A percentile compares a stretch with the other conserved stretches of the same genome.
These are phyloP conservation scores for Coregonus clupeaformis DNA, from an alignment of 2,113 vertebrate species.

Conservation along the genomic window DNA sequence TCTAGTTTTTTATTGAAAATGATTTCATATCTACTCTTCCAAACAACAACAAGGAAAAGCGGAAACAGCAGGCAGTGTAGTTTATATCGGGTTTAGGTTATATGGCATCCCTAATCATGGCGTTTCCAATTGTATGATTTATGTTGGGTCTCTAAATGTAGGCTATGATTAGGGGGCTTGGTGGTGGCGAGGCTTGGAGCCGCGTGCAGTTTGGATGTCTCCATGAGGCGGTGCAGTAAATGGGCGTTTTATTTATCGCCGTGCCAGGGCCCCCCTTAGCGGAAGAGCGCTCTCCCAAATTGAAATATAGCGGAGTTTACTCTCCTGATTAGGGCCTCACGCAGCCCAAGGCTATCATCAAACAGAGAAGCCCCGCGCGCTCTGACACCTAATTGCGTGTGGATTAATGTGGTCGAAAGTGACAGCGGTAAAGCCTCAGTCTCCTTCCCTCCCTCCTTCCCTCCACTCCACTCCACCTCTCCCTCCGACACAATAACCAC, in stretches of 20 bases:
- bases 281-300: constrained; percentile 97
- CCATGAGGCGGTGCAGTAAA: constrained; percentile 89
- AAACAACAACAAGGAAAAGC: constrained; percentile 49
- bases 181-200: constrained; percentile 61
- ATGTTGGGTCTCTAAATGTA: constrained; percentile 85
- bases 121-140: constrained; percentile 91
- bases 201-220: constrained; percentile 86
- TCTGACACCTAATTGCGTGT: constrained; percentile 96
- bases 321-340: constrained; percentile 94
- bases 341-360: constrained; percentile 93
- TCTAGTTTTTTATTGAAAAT: constrained; percentile 55
- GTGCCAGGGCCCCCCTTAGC: constrained; percentile 93
- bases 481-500: neutral
- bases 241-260: constrained; percentile 99
- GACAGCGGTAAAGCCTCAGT: constrained; percentile 69
- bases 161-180: constrained; percentile 86
- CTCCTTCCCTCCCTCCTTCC: neutral
- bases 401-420: constrained; percentile 93
- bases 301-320: constrained; percentile 99
- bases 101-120: constrained; percentile 89
- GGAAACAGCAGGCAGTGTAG: constrained; percentile 53
- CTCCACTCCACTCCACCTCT: neutral
- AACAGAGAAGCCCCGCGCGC: constrained; percentile 79
- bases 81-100: constrained; percentile 59
- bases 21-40: constrained; percentile 41